phyloP scores from a whole-genome alignment of 2,888 invertebrate genomes.

The Lasioglossum calceatum region DNA sequence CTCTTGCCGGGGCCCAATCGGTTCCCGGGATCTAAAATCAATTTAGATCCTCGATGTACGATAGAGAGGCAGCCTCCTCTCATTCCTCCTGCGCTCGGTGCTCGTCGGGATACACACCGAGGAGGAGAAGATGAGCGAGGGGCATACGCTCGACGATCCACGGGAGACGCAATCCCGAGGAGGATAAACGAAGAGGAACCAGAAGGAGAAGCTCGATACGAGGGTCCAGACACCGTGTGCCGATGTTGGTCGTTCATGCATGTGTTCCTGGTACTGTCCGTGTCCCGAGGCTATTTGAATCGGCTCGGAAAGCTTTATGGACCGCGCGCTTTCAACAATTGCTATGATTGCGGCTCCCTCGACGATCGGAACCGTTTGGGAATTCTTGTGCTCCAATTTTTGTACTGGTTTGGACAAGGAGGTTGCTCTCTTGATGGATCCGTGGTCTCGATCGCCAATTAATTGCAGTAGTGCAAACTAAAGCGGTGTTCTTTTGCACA shows the following conservation, averaged over 20 bases:
- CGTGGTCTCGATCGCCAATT: no score
- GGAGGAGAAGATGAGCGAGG: constrained; percentile 32
- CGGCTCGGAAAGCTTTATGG: neutral
- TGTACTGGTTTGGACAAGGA: neutral
- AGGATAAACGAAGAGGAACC: constrained; percentile 28
- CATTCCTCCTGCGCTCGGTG: constrained; percentile 31
- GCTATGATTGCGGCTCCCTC: neutral
- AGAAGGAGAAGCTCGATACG: constrained; percentile 17
- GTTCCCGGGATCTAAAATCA: constrained; percentile 78
- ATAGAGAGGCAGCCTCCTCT: constrained; percentile 65
- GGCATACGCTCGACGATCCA: constrained; percentile 37
- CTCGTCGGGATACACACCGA: constrained; percentile 33
- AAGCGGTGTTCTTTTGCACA: no score
- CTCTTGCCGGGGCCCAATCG: constrained; percentile 76
- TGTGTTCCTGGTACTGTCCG: constrained; percentile 7
- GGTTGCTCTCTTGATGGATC: neutral
- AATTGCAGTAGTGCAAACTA: no score
- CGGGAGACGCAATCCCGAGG: constrained; percentile 43
- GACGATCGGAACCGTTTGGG: neutral
- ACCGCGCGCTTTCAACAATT: constrained; percentile 2
- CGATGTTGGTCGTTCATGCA: constrained; percentile 12
- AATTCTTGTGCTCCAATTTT: neutral
- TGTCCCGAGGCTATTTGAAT: constrained; percentile 6
- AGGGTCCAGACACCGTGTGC: neutral
- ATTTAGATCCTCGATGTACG: constrained; percentile 77